phyloP scores from a whole-genome alignment of 2,797 vertebrate species.

The Gymnopithys bicolor region DNA sequence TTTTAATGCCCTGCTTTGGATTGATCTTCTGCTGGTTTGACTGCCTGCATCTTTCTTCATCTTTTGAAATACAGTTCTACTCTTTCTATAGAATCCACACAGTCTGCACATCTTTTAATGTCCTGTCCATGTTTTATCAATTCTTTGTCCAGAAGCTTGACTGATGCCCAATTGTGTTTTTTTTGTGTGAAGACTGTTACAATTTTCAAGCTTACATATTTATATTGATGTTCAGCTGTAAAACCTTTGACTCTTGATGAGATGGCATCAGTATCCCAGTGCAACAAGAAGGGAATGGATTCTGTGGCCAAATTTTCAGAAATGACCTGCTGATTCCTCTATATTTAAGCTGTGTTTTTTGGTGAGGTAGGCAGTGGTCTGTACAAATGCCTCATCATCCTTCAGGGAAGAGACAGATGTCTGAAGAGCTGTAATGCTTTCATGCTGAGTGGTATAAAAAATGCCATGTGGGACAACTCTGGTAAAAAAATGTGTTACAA shows the following conservation, averaged over 20 bases:
- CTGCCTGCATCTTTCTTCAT: background rate
- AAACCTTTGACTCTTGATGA: background rate
- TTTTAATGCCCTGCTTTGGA: background rate
- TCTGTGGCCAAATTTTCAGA: background rate
- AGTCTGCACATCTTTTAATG: background rate
- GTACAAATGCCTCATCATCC: background rate
- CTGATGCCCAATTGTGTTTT: rapidly evolving
- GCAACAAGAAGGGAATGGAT: background rate
- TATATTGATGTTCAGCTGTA: background rate
- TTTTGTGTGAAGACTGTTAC: background rate
- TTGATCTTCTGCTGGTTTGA: background rate
- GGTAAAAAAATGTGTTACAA: background rate
- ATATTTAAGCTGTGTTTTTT: background rate
- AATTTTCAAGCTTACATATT: background rate
- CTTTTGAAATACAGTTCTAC: background rate
- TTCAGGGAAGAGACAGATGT: background rate
- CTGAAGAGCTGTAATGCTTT: background rate
- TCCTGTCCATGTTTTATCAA: background rate
- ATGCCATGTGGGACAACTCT: background rate
- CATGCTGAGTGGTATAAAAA: background rate
- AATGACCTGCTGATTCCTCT: background rate
- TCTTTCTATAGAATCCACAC: background rate
- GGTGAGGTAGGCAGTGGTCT: background rate
- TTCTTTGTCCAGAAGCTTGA: background rate
- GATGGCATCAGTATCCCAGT: background rate